Conservation (phyloP, 2,113 vertebrate species). For the Eupsittula cactorum region DNA sequence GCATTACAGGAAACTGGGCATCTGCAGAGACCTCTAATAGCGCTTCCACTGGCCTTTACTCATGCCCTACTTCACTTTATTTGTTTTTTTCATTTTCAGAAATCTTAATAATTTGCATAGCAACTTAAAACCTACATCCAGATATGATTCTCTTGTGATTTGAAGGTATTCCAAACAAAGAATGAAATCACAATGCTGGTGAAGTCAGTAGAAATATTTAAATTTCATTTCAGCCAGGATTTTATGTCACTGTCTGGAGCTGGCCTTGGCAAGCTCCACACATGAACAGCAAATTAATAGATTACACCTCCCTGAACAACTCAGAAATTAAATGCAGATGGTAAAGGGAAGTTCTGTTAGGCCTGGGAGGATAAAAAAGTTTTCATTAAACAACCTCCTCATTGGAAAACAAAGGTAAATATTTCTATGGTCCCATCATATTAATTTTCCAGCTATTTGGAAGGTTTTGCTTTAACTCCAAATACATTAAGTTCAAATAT, state of each 20-base stretch:
- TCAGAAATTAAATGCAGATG: conserved; percentile 13
- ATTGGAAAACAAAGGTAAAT: not conserved
- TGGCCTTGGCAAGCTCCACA: not conserved
- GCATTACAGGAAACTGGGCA: not conserved
- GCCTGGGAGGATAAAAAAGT: not conserved
- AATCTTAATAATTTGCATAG: not conserved
- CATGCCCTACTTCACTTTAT: not conserved
- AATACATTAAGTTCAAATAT: not conserved
- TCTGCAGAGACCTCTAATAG: not conserved
- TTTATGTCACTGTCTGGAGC: not conserved
- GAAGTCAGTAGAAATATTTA: not conserved
- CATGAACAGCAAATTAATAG: not conserved
- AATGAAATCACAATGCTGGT: not conserved
- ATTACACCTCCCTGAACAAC: not conserved
- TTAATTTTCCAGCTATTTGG: not conserved
- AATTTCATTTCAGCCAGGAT: not conserved
- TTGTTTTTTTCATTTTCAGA: not conserved
- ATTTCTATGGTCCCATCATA: not conserved
- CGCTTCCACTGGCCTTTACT: not conserved
- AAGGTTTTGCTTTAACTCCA: not conserved
- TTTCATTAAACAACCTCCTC: not conserved
- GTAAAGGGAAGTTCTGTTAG: not conserved
- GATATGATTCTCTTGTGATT: not conserved
- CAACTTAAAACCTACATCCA: not conserved
- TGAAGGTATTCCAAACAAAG: not conserved